Base-by-base conservation (phyloP, 2,888 invertebrate genomes). In the Lydus trimaculatus region DNA sequence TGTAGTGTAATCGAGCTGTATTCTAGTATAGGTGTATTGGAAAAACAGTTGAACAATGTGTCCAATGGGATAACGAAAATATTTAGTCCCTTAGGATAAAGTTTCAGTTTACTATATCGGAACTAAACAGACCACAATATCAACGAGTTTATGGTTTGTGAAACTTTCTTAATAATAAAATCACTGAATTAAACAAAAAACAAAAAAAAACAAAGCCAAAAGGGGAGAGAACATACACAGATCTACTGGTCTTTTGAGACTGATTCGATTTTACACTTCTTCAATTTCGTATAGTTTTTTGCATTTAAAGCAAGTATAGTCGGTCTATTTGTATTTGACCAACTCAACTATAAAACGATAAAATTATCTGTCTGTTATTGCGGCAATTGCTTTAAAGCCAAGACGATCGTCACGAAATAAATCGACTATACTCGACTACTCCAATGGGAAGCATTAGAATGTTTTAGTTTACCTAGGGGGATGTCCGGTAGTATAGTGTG, bases 61-160 rank as follows among this genome's bases (percentile, higher is more conserved):
- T 82, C 82, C 82, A 78, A 72, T 69, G 79, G 83, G 82, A 83
- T 82, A 81, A 80, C 80, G 78, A 77, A 81, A 82, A 81, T 80
- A 81, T 81, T 80, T 79, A 76, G 79, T 81, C 76, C 81, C 80
- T 69, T 62, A 71, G 78, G 81, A 74, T 76, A 78, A 79, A 79
- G 77, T 82, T 80, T 79, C 81, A 81, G 80, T 82, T 82, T 80
- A 20, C 52, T 28, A 80, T 82, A 82, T 82, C 82, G 78, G 76
- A 77, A 75, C 75, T 76, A 74, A 73, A 76, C 82, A 81, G 81
- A 9, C 20, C 48, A 78, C 78, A 81, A 79, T 79, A 80, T 79
- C 25, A 78, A 73, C 74, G 75, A 81, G 79, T 82, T 83, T 81
- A 83, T 82, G 81, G 79, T 77, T 78, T 81, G 78, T 71, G 72